phyloP scores from a whole-genome alignment of 2,888 invertebrate genomes.

The Zygogramma bicolorata region DNA sequence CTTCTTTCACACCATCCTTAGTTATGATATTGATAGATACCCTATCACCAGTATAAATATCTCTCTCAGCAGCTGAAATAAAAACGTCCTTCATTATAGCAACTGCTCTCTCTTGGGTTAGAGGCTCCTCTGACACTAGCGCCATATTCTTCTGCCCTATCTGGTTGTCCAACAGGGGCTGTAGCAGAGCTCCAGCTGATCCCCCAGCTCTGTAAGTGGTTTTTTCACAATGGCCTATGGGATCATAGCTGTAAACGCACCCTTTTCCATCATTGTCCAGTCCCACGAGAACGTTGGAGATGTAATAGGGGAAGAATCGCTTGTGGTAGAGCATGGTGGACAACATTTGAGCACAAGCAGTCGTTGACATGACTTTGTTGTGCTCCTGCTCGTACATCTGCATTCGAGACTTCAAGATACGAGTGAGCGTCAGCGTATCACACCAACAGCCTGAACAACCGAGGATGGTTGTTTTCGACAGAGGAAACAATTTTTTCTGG shows the following conservation, averaged over 20 bases:
- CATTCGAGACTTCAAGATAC: constrained; percentile 86
- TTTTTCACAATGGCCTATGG: constrained; percentile 94
- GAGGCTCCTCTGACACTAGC: constrained; percentile 73
- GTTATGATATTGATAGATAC: constrained; percentile 89
- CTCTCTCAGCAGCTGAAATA: constrained; percentile 97
- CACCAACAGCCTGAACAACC: constrained; percentile 98
- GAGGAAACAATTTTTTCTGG: constrained; percentile 86
- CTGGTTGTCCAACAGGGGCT: constrained; percentile 97
- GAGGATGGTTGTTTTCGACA: constrained; percentile 88
- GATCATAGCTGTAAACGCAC: constrained; percentile 96
- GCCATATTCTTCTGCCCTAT: constrained; percentile 91
- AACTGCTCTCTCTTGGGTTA: constrained; percentile 85
- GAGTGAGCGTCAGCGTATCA: constrained; percentile 91
- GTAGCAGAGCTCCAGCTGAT: constrained; percentile 89
- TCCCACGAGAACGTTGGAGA: constrained; percentile 94
- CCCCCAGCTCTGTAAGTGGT: constrained; percentile 90
- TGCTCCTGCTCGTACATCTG: constrained; percentile 97
- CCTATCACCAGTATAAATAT: constrained; percentile 96
- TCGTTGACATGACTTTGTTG: constrained; percentile 91
- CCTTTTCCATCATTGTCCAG: constrained; percentile 94
- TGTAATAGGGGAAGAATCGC: constrained; percentile 98
- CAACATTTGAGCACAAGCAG: constrained; percentile 95
- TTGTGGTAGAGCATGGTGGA: constrained; percentile 96
- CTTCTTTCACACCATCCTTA: constrained; percentile 84
- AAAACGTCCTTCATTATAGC: constrained; percentile 94